Conservation (phyloP, 2,113 vertebrate species). For the Mungos mungo region DNA sequence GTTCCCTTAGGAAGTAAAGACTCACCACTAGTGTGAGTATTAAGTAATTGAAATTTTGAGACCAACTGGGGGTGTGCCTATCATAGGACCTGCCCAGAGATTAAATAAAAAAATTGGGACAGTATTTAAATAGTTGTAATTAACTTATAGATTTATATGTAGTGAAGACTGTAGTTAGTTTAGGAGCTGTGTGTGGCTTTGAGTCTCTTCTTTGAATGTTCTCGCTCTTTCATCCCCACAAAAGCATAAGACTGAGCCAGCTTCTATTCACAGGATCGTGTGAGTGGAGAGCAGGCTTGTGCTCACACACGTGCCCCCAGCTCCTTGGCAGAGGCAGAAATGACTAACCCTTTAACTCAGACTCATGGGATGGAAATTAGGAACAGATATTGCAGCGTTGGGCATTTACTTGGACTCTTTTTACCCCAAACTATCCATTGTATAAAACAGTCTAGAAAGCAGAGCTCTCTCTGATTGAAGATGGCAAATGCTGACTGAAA, state of each 20-base stretch:
- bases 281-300: not conserved
- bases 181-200: not conserved
- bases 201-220: conserved; percentile 24
- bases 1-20: conserved; percentile 29
- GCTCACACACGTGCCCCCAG: not conserved
- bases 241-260: not conserved
- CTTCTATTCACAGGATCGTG: not conserved
- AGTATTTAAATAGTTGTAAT: conserved; percentile 58
- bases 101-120: conserved; percentile 44
- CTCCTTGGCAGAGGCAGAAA: not conserved
- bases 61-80: conserved; percentile 35
- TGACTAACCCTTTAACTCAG: not conserved
- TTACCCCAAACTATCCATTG: not conserved
- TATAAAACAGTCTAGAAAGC: not conserved
- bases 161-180: not conserved
- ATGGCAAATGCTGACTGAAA: not conserved
- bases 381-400: not conserved
- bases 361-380: not conserved
- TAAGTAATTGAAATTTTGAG: conserved; percentile 51
- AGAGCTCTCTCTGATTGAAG: not conserved
- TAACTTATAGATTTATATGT: conserved; percentile 17
- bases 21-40: not conserved
- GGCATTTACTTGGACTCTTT: not conserved
- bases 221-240: not conserved
- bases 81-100: conserved; percentile 31